Percentiles rank a stretch among this genome's conserved stretches.
These are phyloP conservation scores for Eurois occulta DNA, from an alignment of 2,888 invertebrate species.

Conservation along the genomic window DNA sequence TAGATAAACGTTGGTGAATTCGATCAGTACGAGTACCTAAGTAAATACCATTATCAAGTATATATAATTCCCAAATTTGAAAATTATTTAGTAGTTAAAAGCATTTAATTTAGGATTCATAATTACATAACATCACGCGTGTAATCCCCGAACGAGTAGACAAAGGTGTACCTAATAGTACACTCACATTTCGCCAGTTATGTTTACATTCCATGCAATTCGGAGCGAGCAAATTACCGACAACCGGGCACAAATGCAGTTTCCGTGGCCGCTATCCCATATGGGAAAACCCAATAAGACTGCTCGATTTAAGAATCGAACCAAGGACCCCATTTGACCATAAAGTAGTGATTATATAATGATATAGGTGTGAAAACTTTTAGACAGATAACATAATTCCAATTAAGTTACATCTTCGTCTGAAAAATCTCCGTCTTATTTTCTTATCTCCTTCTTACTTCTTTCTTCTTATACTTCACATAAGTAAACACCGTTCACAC, in stretches of 20 bases:
- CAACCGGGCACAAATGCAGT: not conserved
- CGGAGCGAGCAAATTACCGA: not conserved
- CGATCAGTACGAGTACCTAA: not conserved
- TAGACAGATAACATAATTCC: not conserved
- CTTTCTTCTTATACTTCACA: not conserved
- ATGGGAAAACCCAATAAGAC: not conserved
- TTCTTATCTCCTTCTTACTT: too few species aligned
- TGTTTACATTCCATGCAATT: too few species aligned
- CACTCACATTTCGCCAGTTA: not conserved
- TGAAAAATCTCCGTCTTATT: slow-evolving; percentile 7
- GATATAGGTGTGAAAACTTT: not conserved
- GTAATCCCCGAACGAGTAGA: not conserved
- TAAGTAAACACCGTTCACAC: slow-evolving; percentile 47
- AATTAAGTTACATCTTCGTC: not conserved
- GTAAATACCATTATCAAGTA: too few species aligned
- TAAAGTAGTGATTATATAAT: not conserved
- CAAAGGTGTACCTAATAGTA: not conserved
- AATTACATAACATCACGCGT: not conserved
- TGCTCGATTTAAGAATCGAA: not conserved
- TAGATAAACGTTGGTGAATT: not conserved
- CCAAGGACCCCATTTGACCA: not conserved
- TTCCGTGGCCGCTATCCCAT: too few species aligned
- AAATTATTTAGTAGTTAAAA: not conserved
- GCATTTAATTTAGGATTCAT: not conserved
- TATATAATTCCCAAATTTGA: not conserved